These are phyloP conservation scores for Agriopis leucophaearia DNA, from an alignment of 2,888 invertebrate species.

Conservation along the genomic window DNA sequence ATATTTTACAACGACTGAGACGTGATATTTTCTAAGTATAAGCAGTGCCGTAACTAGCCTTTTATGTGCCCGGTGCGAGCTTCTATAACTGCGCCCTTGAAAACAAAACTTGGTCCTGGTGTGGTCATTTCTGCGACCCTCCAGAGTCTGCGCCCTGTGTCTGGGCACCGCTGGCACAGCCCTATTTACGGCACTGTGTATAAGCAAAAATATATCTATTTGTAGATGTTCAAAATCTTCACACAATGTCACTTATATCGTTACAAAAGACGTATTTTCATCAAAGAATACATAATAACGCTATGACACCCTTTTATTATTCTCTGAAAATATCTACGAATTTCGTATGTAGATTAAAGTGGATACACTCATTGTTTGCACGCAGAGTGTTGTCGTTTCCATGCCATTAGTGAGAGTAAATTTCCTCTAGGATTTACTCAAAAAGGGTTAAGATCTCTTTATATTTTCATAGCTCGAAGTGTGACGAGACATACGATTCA, in stretches of 20 bases:
- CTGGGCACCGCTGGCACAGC: too few relatives aligned
- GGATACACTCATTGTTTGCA: slow-evolving; percentile 65
- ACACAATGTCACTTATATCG: neutral
- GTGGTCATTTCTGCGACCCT: too few relatives aligned
- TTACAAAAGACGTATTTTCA: slow-evolving; percentile 12
- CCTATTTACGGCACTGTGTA: too few relatives aligned
- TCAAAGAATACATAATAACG: slow-evolving; percentile 21
- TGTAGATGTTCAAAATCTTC: slow-evolving; percentile 3
- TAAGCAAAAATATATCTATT: too few relatives aligned
- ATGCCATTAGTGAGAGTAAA: slow-evolving; percentile 65
- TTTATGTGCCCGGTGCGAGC: too few relatives aligned
- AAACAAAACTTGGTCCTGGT: too few relatives aligned
- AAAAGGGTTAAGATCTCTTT: slow-evolving; percentile 46
- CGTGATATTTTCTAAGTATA: too few relatives aligned
- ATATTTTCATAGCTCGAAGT: slow-evolving; percentile 22
- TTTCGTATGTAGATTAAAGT: slow-evolving; percentile 52
- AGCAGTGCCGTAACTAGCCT: too few relatives aligned
- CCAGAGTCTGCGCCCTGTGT: too few relatives aligned
- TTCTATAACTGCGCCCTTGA: too few relatives aligned
- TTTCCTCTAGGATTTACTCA: slow-evolving; percentile 58
- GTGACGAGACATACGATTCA: slow-evolving; percentile 15
- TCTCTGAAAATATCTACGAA: slow-evolving; percentile 48
- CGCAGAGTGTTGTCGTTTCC: slow-evolving; percentile 58
- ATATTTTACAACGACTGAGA: too few relatives aligned
- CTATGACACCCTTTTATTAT: slow-evolving; percentile 31